A percentile compares a stretch with the other conserved stretches of the same genome.
phyloP scores from a whole-genome alignment of 2,797 vertebrate species.

The Eptatretus atami region DNA sequence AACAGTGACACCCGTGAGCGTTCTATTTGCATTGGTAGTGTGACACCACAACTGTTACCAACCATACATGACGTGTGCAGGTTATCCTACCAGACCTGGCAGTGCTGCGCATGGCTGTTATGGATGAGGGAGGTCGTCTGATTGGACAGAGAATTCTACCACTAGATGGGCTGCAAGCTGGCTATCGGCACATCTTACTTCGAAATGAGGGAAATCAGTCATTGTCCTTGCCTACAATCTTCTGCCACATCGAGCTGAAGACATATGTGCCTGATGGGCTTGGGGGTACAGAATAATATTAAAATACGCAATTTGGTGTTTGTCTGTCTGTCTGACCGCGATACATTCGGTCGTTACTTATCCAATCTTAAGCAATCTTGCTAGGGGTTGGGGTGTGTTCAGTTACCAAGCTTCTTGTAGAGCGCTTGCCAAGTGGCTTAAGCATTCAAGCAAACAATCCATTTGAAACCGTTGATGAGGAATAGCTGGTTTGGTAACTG shows the following conservation, averaged over 20 bases:
- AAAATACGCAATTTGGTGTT: slow-evolving; percentile 1
- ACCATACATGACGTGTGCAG: slow-evolving; percentile 14
- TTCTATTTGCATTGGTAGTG: no score
- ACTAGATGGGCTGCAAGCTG: slow-evolving; percentile 76
- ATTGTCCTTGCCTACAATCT: slow-evolving; percentile 65
- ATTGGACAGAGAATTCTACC: slow-evolving; percentile 89
- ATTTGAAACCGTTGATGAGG: no score
- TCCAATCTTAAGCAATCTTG: no score
- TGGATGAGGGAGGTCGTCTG: slow-evolving; percentile 82
- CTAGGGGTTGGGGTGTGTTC: no score
- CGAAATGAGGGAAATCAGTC: slow-evolving; percentile 94
- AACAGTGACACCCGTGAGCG: no score
- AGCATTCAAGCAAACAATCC: no score
- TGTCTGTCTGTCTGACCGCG: no score
- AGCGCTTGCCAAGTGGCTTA: no score
- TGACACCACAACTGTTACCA: no score
- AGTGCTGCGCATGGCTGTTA: slow-evolving; percentile 73
- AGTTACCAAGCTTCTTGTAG: no score
- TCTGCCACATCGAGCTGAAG: slow-evolving; percentile 97
- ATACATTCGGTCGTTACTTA: no score
- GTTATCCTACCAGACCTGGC: slow-evolving; percentile 88
- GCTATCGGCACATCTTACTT: slow-evolving; percentile 84
- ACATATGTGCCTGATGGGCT: slow-evolving; percentile 95
- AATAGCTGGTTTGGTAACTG: neutral
- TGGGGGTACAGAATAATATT: slow-evolving; percentile 25